A percentile compares a stretch with the other conserved stretches of the same genome.
Evolutionary conservation across 1,140 invertebrate species (phyloP).

Genomic region (Orius laevigatus): DNA sequence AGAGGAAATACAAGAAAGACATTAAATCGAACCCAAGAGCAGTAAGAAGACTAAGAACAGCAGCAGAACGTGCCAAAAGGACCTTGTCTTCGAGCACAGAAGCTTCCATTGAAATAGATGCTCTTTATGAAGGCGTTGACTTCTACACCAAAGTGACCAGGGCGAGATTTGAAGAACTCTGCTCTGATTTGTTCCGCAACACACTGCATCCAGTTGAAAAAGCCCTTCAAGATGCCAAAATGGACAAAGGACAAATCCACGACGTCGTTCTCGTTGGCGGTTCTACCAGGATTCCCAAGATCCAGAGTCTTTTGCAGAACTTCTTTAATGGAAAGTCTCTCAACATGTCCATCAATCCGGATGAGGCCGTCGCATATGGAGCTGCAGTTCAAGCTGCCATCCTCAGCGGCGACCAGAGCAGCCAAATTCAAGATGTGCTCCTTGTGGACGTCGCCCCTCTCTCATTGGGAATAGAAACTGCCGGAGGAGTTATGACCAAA

Average conservation of each 20-base stretch:
- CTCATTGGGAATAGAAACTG: conserved; percentile 30
- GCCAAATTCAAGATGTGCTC: conserved; percentile 31
- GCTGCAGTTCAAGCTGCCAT: conserved; percentile 44
- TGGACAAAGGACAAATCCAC: conserved; percentile 39
- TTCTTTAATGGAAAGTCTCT: conserved; percentile 51
- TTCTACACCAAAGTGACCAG: conserved; percentile 32
- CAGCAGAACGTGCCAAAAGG: conserved; percentile 47
- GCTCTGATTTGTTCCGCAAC: conserved; percentile 36
- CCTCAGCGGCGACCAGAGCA: conserved; percentile 19
- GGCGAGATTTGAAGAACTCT: conserved; percentile 32
- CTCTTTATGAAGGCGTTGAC: conserved; percentile 40
- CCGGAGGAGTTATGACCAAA: conserved; percentile 35
- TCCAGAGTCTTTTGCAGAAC: conserved; percentile 42
- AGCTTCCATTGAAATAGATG: conserved; percentile 52
- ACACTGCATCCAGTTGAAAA: conserved; percentile 44
- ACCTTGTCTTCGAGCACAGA: conserved; percentile 56
- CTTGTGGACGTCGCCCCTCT: conserved; percentile 31
- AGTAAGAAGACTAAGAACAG: conserved; percentile 33
- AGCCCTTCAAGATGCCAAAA: conserved; percentile 42
- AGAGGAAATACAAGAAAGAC: conserved; percentile 33
- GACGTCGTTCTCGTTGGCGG: conserved; percentile 50
- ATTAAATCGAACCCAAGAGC: conserved; percentile 29
- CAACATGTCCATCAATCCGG: conserved; percentile 45
- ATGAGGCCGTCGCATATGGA: conserved; percentile 55
- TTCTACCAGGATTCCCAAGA: conserved; percentile 46